Evolutionary conservation across 1,140 invertebrate genomes (phyloP).

Genomic region (Meloidogyne floridensis): DNA sequence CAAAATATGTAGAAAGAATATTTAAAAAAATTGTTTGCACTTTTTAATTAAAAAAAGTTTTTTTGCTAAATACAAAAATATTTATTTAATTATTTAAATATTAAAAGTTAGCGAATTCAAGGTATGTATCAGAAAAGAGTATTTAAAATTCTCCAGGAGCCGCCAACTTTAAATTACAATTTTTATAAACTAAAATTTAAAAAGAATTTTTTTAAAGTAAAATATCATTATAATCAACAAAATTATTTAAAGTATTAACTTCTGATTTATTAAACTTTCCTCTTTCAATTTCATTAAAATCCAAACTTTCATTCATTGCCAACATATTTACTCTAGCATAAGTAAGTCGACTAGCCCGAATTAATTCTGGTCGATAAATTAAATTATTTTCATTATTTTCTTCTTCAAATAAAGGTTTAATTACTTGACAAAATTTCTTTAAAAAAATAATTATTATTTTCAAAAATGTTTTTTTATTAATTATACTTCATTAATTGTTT

Average conservation of each 20-base stretch:
- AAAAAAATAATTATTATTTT: neutral
- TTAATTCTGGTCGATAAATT: neutral
- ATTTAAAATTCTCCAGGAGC: too few species aligned
- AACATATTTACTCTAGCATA: constrained; percentile 2
- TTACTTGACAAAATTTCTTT: constrained; percentile 1
- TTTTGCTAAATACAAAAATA: too few species aligned
- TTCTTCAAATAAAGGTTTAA: neutral
- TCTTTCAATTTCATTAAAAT: constrained; percentile 2
- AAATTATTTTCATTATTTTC: constrained; percentile 8
- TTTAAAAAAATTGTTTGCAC: too few species aligned
- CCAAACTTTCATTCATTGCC: constrained; percentile 8
- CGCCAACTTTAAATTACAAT: too few species aligned
- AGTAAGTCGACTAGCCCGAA: neutral
- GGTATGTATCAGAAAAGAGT: too few species aligned
- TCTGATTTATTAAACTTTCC: neutral
- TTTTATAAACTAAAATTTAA: neutral
- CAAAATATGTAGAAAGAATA: too few species aligned
- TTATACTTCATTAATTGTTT: constrained; percentile 50
- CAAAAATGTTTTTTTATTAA: constrained; percentile 21
- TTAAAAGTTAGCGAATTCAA: too few species aligned
- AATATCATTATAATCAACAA: constrained; percentile 2
- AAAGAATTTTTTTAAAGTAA: neutral
- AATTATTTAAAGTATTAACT: neutral
- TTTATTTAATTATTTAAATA: too few species aligned
- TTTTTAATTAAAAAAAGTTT: too few species aligned